These are phyloP conservation scores for Phoxinus phoxinus DNA, from an alignment of 2,113 vertebrate genomes.

Conservation along the genomic window DNA sequence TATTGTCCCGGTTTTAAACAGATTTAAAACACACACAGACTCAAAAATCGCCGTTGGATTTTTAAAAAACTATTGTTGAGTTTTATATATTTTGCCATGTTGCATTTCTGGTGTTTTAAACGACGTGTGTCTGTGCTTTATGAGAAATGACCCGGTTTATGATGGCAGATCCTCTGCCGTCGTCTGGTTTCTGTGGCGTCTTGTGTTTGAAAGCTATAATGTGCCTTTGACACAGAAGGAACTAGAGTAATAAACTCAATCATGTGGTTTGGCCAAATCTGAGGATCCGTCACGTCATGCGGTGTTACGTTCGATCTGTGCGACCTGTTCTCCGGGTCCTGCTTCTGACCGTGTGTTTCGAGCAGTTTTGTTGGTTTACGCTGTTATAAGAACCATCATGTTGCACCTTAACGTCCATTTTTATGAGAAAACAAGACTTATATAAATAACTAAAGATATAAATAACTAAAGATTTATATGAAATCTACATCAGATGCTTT, in stretches of 20 bases:
- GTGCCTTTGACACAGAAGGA: constrained; percentile 19
- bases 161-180: not conserved
- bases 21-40: not conserved
- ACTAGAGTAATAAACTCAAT: not conserved
- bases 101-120: not conserved
- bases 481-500: constrained; percentile 60
- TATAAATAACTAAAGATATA: constrained; percentile 7
- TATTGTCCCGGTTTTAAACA: not conserved
- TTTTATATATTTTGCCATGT: not conserved
- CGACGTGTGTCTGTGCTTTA: not conserved
- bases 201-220: not conserved
- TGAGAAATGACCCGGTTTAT: not conserved
- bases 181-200: not conserved
- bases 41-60: too few species aligned
- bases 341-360: not conserved
- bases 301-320: too few species aligned
- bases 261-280: too few species aligned
- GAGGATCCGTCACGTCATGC: too few species aligned
- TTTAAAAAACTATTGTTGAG: not conserved
- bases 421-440: constrained; percentile 49
- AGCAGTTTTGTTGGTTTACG: not conserved
- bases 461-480: constrained; percentile 31
- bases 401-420: not conserved
- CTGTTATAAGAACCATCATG: not conserved
- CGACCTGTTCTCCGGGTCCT: not conserved